These are phyloP conservation scores for Capitulum mitella DNA, from an alignment of 2,888 invertebrate species.

Conservation along the genomic window DNA sequence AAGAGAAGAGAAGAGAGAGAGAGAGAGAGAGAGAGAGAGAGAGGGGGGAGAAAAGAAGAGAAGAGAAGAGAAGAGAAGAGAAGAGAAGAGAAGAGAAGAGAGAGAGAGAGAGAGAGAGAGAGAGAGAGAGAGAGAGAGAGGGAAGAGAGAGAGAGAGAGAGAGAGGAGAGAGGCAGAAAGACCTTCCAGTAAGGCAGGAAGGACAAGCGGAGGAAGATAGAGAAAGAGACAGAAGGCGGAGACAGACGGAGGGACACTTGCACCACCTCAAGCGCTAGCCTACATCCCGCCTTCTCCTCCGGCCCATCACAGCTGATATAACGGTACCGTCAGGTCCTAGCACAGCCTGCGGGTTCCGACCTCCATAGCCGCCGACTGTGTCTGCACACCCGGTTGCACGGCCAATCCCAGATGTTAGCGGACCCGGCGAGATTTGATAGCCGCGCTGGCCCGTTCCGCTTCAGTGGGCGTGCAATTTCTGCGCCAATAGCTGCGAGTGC, in stretches of 20 bases:
- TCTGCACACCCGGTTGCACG: neutral
- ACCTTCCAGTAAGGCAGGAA: no score
- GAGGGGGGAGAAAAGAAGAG: neutral
- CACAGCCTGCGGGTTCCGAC: neutral
- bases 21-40: neutral
- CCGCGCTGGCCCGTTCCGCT: no score
- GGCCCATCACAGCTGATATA: neutral
- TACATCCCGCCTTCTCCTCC: no score
- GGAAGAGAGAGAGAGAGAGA: constrained; percentile 25
- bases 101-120: neutral
- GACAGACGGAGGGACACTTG: neutral
- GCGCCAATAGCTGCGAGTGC: no score
- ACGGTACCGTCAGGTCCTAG: neutral
- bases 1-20: neutral
- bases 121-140: neutral
- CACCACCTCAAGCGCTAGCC: no score
- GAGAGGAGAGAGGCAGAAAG: neutral
- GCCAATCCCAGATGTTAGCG: no score
- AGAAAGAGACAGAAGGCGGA: neutral
- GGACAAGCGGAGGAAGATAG: constrained; percentile 21
- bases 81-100: neutral
- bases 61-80: constrained; percentile 25
- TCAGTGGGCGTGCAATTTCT: no score
- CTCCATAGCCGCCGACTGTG: neutral
- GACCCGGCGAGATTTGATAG: no score